Percentiles rank a stretch among this genome's conserved stretches.
phyloP scores from a whole-genome alignment of 2,797 vertebrate genomes.

The Lates japonicus region DNA sequence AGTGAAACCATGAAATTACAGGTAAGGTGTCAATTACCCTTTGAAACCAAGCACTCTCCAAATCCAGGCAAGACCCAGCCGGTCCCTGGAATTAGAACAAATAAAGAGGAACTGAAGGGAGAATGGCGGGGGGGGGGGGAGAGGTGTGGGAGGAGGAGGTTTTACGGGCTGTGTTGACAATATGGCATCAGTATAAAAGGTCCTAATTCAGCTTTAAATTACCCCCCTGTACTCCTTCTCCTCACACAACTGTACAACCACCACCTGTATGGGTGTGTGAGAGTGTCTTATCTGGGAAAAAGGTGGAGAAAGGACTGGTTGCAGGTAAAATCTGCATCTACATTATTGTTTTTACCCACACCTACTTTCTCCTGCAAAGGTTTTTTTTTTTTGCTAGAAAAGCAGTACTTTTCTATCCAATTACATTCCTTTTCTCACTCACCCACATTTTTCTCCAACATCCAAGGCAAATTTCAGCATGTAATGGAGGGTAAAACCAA shows the following conservation, averaged over 20 bases:
- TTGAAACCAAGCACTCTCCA: conserved; percentile 89
- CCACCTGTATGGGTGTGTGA: conserved; percentile 57
- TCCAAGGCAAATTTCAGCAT: conserved; percentile 11
- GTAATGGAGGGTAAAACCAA: conserved; percentile 52
- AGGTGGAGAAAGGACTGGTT: conserved; percentile 26
- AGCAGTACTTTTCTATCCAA: conserved; percentile 18
- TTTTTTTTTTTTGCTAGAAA: conserved; percentile 19
- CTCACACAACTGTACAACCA: conserved; percentile 51
- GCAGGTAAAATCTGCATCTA: conserved; percentile 39
- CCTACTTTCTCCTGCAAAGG: conserved; percentile 30
- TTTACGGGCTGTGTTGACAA: conserved; percentile 84
- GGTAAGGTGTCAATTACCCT: conserved; percentile 91
- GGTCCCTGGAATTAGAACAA: conserved; percentile 88
- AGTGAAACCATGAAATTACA: conserved; percentile 92
- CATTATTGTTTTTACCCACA: conserved; percentile 28
- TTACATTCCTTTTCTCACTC: conserved; percentile 16
- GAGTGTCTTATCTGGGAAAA: conserved; percentile 40
- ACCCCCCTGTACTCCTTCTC: conserved; percentile 62
- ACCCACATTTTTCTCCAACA: conserved; percentile 11
- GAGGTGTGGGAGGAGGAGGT: conserved; percentile 61
- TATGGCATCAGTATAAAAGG: conserved; percentile 85
- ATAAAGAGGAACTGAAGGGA: conserved; percentile 84
- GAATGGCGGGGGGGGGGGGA: conserved; percentile 71
- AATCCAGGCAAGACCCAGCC: conserved; percentile 89
- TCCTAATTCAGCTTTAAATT: conserved; percentile 85